Conservation (phyloP, 2,113 vertebrate species). For the Puma concolor region DNA sequence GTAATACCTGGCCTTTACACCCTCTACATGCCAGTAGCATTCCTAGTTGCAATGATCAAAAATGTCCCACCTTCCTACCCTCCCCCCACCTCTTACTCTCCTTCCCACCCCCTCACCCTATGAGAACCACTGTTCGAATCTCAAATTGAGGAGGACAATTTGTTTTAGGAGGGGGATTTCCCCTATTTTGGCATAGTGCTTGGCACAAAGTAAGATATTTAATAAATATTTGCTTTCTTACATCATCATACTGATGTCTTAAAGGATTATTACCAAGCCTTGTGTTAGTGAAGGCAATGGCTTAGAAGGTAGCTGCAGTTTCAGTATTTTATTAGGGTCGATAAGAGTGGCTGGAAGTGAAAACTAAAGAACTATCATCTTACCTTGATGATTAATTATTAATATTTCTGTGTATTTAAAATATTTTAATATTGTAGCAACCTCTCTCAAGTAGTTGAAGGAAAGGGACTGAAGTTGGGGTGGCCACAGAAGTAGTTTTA, state of each 20-base stretch:
- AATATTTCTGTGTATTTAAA: conserved; percentile 34
- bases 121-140: conserved; percentile 8
- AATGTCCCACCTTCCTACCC: not conserved
- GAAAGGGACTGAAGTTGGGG: not conserved
- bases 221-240: conserved; percentile 16
- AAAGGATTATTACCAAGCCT: conserved; percentile 22
- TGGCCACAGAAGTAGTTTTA: not conserved
- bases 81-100: too few relatives aligned
- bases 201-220: not conserved
- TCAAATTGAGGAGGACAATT: not conserved
- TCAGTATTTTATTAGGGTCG: not conserved
- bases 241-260: not conserved
- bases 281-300: not conserved
- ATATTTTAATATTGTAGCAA: conserved; percentile 6
- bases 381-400: conserved; percentile 38
- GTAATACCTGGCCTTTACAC: not conserved
- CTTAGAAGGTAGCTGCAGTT: conserved; percentile 16
- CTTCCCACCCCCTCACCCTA: not conserved
- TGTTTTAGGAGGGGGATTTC: not conserved
- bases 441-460: conserved; percentile 19
- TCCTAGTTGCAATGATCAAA: not conserved
- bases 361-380: conserved; percentile 20
- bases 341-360: not conserved
- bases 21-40: not conserved
- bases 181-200: not conserved